Conservation (phyloP, 2,113 vertebrate species). For the Phrynocephalus versicolor region DNA sequence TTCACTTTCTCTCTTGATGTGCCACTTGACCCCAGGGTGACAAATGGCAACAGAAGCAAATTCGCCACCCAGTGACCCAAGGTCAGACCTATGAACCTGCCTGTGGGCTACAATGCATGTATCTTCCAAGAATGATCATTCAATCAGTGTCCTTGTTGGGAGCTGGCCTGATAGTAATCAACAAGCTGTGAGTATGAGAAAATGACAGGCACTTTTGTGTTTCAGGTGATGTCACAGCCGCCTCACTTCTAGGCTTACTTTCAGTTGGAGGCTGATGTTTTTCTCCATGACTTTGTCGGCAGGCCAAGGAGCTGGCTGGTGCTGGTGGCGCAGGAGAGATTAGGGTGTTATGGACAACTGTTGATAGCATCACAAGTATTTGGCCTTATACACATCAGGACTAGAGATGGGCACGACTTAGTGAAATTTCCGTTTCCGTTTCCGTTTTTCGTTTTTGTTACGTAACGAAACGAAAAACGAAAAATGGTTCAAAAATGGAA, state of each 20-base stretch:
- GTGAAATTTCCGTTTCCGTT: too few relatives aligned
- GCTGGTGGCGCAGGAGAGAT: too few relatives aligned
- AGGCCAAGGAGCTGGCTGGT: neutral
- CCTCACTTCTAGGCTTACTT: neutral
- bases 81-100: conserved; percentile 12
- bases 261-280: neutral
- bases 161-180: conserved; percentile 35
- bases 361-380: too few relatives aligned
- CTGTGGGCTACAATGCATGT: conserved; percentile 3
- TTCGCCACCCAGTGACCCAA: conserved; percentile 15
- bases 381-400: too few relatives aligned
- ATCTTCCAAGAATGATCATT: neutral
- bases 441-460: too few relatives aligned
- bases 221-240: neutral
- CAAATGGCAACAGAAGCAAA: conserved; percentile 10
- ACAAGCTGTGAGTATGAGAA: conserved; percentile 42
- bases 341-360: too few relatives aligned
- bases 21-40: neutral
- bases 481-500: too few relatives aligned
- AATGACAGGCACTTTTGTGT: neutral
- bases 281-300: neutral
- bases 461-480: too few relatives aligned
- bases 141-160: neutral
- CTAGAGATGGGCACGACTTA: too few relatives aligned
- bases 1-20: conserved; percentile 11